These are phyloP conservation scores for Asteroscopus sphinx DNA, from an alignment of 2,888 invertebrate genomes.

Conservation along the genomic window DNA sequence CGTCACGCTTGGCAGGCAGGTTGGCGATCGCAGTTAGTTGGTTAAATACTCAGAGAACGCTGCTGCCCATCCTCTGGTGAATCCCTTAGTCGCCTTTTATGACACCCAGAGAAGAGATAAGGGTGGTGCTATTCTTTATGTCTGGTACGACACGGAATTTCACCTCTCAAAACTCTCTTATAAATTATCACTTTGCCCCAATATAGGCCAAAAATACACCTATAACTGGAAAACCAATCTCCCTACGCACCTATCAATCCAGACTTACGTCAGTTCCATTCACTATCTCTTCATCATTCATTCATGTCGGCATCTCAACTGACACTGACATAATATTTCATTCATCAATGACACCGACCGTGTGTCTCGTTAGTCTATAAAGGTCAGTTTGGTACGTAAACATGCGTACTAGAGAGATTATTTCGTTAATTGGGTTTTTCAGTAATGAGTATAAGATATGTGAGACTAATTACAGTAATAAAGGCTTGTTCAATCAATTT, in stretches of 20 bases:
- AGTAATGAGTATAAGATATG: not conserved
- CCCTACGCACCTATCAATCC: slow-evolving; percentile 9
- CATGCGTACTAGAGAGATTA: slow-evolving; percentile 18
- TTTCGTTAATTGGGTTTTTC: slow-evolving; percentile 25
- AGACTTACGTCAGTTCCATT: slow-evolving; percentile 23
- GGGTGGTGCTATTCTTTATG: too few relatives aligned
- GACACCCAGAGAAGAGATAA: too few relatives aligned
- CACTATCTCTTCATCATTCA: slow-evolving; percentile 43
- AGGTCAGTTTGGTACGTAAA: slow-evolving; percentile 39
- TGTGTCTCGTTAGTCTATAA: slow-evolving; percentile 38
- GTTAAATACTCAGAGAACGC: too few relatives aligned
- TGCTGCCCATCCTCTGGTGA: too few relatives aligned
- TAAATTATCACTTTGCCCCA: too few relatives aligned
- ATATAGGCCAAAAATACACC: not conserved
- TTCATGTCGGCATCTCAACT: slow-evolving; percentile 30
- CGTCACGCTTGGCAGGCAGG: too few relatives aligned
- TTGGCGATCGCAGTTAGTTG: too few relatives aligned
- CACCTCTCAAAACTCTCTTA: too few relatives aligned
- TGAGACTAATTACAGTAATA: not conserved
- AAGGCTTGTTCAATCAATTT: not conserved
- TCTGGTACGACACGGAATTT: too few relatives aligned
- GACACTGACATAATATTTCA: slow-evolving; percentile 51
- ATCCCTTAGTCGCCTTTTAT: too few relatives aligned
- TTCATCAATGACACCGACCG: slow-evolving; percentile 37
- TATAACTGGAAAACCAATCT: not conserved